Conservation (phyloP, 2,797 vertebrate species). For the Aythya fuligula region DNA sequence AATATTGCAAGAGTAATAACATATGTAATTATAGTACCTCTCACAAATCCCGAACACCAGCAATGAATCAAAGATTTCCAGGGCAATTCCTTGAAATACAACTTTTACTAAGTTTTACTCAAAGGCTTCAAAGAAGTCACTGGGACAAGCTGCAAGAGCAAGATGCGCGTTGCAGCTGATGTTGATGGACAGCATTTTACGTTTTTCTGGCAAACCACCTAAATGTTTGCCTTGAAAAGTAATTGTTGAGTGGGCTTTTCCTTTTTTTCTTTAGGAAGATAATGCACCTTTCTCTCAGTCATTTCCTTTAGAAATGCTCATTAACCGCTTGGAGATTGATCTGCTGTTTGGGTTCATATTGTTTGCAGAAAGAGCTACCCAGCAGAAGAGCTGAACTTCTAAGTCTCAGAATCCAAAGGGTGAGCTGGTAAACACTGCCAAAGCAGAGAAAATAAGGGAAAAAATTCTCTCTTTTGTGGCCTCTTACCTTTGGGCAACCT, state of each 20-base stretch:
- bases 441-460: neutral
- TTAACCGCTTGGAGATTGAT: constrained; percentile 10
- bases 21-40: constrained; percentile 52
- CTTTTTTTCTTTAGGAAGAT: neutral
- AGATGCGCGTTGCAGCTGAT: constrained; percentile 28
- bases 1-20: constrained; percentile 60
- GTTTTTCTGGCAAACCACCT: constrained; percentile 44
- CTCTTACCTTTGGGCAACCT: neutral
- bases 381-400: neutral
- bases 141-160: neutral
- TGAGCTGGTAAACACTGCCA: neutral
- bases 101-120: neutral
- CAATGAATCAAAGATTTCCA: constrained; percentile 63
- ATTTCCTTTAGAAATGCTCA: neutral
- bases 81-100: constrained; percentile 22
- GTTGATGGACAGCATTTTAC: neutral
- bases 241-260: constrained; percentile 47
- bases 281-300: constrained; percentile 2
- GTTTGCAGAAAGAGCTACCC: neutral
- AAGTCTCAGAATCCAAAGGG: neutral
- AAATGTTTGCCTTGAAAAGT: constrained; percentile 59
- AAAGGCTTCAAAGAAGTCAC: constrained; percentile 1
- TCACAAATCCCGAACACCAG: constrained; percentile 44
- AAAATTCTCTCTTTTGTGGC: neutral
- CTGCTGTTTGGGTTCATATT: neutral